Evolutionary conservation across 2,797 vertebrate species (phyloP).

Genomic region (Ispidina picta): DNA sequence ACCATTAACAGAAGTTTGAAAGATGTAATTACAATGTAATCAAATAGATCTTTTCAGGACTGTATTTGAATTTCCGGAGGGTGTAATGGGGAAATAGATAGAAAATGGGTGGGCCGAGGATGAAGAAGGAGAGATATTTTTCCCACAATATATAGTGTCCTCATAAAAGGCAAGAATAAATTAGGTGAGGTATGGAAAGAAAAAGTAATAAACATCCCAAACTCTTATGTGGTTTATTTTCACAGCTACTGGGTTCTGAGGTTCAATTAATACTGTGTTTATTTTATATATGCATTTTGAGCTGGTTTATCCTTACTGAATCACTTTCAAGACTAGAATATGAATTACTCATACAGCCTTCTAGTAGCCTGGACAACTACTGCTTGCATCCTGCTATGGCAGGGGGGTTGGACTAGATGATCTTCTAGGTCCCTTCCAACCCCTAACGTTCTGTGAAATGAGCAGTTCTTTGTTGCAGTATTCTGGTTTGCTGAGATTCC

Average conservation of each 20-base stretch:
- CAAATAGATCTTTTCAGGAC: neutral
- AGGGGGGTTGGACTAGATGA: too few relatives aligned
- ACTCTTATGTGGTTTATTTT: neutral
- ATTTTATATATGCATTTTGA: neutral
- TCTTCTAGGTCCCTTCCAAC: too few relatives aligned
- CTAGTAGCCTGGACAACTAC: neutral
- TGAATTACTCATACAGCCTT: neutral
- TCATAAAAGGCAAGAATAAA: neutral
- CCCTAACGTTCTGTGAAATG: too few relatives aligned
- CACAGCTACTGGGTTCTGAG: neutral
- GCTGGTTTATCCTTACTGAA: neutral
- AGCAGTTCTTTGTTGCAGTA: neutral
- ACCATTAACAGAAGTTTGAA: neutral
- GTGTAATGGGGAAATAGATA: neutral
- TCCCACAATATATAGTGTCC: neutral
- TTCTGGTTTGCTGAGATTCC: neutral
- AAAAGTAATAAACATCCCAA: neutral
- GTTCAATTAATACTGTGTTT: neutral
- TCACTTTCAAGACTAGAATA: neutral
- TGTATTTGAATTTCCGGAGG: neutral
- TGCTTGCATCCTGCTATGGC: neutral
- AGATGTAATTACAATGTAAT: neutral
- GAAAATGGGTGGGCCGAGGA: neutral
- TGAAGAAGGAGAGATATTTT: neutral
- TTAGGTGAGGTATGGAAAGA: neutral